phyloP scores from a whole-genome alignment of 2,888 invertebrate species.

The Latheticus oryzae region DNA sequence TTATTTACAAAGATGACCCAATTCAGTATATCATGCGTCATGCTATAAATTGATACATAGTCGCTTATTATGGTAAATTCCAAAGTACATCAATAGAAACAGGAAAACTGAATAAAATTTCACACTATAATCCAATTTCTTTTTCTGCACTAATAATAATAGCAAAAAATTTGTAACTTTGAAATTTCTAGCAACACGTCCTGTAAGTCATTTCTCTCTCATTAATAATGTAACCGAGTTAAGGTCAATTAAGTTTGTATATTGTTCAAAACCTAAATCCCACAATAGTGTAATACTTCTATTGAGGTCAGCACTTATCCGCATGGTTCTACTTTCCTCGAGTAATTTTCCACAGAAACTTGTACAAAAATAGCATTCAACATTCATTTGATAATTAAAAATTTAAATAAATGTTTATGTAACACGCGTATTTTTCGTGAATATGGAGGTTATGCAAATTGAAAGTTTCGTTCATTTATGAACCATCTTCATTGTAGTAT shows the following conservation, averaged over 20 bases:
- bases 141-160: too few species aligned
- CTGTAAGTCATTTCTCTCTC: too few species aligned
- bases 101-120: too few species aligned
- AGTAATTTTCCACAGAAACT: constrained; percentile 32
- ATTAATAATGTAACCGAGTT: constrained; percentile 37
- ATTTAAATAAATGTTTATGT: constrained; percentile 46
- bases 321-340: constrained; percentile 34
- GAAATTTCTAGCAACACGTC: too few species aligned
- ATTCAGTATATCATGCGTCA: too few species aligned
- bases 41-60: too few species aligned
- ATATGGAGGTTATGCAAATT: constrained; percentile 48
- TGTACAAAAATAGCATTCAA: constrained; percentile 25
- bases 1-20: too few species aligned
- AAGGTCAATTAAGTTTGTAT: constrained; percentile 36
- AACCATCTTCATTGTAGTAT: too few species aligned
- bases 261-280: constrained; percentile 32
- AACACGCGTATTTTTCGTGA: constrained; percentile 45
- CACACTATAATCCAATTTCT: too few species aligned
- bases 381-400: constrained; percentile 38
- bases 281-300: constrained; percentile 29
- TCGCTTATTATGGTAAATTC: too few species aligned
- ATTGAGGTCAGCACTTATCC: constrained; percentile 31
- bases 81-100: too few species aligned
- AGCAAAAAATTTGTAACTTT: too few species aligned
- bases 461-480: constrained; percentile 38